Conservation (phyloP, 2,888 invertebrate genomes). For the Furcula furcula region DNA sequence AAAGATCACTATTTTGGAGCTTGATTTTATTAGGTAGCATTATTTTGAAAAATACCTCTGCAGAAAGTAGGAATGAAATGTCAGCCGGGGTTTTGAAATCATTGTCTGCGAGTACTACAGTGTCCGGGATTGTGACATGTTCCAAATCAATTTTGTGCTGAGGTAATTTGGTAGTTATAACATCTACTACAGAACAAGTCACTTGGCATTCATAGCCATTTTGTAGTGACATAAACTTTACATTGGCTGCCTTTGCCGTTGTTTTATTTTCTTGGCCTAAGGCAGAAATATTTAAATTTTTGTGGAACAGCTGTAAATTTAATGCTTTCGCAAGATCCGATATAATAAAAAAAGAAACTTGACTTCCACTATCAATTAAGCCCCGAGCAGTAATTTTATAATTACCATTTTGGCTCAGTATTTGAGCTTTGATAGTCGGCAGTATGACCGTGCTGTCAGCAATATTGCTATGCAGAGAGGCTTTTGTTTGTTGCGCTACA, state of each 20-base stretch:
- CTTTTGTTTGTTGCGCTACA: too few species aligned
- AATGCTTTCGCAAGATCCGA: slow-evolving; percentile 2
- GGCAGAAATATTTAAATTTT: slow-evolving; percentile 1
- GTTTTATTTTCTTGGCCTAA: background rate
- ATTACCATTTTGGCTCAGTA: too few species aligned
- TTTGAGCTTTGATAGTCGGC: too few species aligned
- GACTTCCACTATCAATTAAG: slow-evolving; percentile 1
- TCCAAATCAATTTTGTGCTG: background rate
- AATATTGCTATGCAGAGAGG: too few species aligned
- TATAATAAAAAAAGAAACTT: slow-evolving; percentile 1
- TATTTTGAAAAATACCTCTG: slow-evolving; percentile 1
- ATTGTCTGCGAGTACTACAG: slow-evolving; percentile 1
- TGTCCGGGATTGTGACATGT: background rate
- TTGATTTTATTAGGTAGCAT: background rate
- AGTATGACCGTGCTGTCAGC: too few species aligned
- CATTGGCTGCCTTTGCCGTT: background rate
- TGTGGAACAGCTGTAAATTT: background rate
- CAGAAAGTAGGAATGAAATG: background rate
- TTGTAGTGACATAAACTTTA: background rate
- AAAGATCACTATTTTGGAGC: background rate
- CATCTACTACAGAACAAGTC: slow-evolving; percentile 3
- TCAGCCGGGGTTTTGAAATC: slow-evolving; percentile 1
- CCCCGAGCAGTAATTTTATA: too few species aligned
- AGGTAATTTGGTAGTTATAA: slow-evolving; percentile 1
- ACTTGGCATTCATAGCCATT: background rate